These are phyloP conservation scores for Anolis sagrei DNA, from an alignment of 2,113 vertebrate species.

Conservation along the genomic window DNA sequence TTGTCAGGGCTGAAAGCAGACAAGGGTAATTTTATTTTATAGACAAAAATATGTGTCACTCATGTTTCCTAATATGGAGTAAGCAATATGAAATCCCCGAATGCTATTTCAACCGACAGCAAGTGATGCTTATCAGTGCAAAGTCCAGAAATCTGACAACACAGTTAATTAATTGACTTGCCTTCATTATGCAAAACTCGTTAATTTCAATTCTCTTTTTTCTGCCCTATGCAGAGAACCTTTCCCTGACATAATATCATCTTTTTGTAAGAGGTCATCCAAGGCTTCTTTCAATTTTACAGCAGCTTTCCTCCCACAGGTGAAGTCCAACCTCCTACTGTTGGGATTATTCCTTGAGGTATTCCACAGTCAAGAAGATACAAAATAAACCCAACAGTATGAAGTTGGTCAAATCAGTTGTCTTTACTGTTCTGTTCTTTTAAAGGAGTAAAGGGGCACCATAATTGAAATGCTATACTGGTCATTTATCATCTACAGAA, in stretches of 20 bases:
- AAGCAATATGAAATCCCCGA: conserved; percentile 65
- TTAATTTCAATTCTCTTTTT: not conserved
- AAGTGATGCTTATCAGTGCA: conserved; percentile 44
- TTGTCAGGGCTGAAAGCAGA: not conserved
- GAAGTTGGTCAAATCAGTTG: not conserved
- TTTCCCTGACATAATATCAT: not conserved
- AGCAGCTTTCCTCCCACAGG: fast-evolving
- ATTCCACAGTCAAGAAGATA: fast-evolving
- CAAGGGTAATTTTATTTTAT: conserved; percentile 62
- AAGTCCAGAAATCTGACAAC: conserved; percentile 72
- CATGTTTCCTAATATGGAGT: conserved; percentile 65
- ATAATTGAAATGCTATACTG: not conserved
- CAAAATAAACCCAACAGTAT: conserved; percentile 23
- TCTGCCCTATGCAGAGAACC: not conserved
- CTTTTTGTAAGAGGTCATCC: not conserved
- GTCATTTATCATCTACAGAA: fast-evolving
- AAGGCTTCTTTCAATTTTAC: not conserved
- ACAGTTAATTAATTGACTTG: conserved; percentile 73
- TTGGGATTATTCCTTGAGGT: not conserved
- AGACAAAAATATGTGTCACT: conserved; percentile 20
- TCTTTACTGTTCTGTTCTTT: not conserved
- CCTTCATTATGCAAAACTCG: conserved; percentile 48
- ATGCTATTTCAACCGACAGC: conserved; percentile 70
- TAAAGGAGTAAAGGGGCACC: fast-evolving
- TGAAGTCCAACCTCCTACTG: not conserved